Percentiles rank a stretch among this genome's conserved stretches.
These are phyloP conservation scores for Acrossocheilus fasciatus DNA, from an alignment of 2,797 vertebrate genomes.

Conservation along the genomic window DNA sequence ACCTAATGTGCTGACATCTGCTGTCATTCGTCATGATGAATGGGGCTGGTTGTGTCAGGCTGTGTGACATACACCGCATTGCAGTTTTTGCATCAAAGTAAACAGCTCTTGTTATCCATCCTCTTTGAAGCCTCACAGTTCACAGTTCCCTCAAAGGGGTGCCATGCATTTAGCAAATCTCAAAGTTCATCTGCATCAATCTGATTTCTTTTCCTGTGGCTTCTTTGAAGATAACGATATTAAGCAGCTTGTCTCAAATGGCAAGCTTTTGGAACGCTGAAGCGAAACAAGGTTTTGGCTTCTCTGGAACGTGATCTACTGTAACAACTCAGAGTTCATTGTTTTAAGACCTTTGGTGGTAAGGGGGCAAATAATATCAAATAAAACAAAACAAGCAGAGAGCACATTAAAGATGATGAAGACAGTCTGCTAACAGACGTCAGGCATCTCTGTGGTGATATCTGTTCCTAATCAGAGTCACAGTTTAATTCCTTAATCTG, in stretches of 20 bases:
- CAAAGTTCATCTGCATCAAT: conserved; percentile 47
- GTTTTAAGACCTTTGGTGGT: neutral
- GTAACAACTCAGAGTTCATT: neutral
- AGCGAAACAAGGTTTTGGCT: neutral
- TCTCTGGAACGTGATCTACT: neutral
- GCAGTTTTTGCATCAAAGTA: conserved; percentile 63
- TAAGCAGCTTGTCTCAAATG: neutral
- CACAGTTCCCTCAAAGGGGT: conserved; percentile 46
- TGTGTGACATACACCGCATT: conserved; percentile 62
- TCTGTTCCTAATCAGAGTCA: conserved; percentile 52
- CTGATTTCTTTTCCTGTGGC: conserved; percentile 57
- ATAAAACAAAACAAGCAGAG: neutral
- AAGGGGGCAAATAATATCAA: neutral
- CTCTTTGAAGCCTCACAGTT: conserved; percentile 65
- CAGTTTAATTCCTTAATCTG: conserved; percentile 46
- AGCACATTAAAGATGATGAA: neutral
- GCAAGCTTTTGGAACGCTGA: neutral
- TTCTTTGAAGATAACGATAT: conserved; percentile 62
- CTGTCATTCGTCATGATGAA: conserved; percentile 62
- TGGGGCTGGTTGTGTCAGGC: conserved; percentile 62
- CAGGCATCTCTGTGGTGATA: neutral
- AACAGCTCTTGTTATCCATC: conserved; percentile 48
- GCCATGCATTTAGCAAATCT: conserved; percentile 45
- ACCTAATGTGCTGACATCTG: conserved; percentile 66
- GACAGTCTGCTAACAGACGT: neutral